phyloP scores from a whole-genome alignment of 2,113 vertebrate species.

The Limnothrissa miodon region DNA sequence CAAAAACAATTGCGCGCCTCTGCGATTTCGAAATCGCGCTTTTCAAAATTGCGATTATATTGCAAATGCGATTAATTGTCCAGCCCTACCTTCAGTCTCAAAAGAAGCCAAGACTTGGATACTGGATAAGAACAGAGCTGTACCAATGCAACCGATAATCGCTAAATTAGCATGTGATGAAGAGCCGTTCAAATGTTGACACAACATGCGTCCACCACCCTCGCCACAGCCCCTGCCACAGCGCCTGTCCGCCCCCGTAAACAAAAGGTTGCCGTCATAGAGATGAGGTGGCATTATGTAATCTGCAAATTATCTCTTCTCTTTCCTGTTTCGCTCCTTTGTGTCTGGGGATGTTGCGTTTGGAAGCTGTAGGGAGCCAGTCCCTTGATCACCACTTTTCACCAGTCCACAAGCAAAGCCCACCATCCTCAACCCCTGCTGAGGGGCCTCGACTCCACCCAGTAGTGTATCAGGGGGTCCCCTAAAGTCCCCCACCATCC shows the following conservation, averaged over 20 bases:
- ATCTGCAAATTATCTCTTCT: slow-evolving; percentile 38
- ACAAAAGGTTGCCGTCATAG: not conserved
- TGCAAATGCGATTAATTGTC: too few relatives aligned
- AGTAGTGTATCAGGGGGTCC: slow-evolving; percentile 11
- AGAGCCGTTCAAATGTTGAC: not conserved
- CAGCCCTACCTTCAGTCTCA: not conserved
- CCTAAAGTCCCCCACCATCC: slow-evolving; percentile 11
- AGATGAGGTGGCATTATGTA: slow-evolving; percentile 29
- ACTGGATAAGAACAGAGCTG: not conserved
- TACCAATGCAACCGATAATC: not conserved
- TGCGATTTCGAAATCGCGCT: too few relatives aligned
- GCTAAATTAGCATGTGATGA: not conserved
- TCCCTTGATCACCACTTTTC: slow-evolving; percentile 3
- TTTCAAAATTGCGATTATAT: too few relatives aligned
- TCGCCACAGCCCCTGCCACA: not conserved
- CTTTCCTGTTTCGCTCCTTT: slow-evolving; percentile 17
- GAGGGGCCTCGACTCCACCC: not conserved
- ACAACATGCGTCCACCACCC: not conserved
- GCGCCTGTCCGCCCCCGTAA: not conserved
- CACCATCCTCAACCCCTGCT: not conserved
- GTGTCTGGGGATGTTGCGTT: slow-evolving; percentile 8
- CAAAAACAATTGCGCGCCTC: too few relatives aligned
- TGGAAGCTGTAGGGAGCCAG: not conserved
- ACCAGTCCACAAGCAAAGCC: not conserved
- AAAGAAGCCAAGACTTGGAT: not conserved